phyloP scores from a whole-genome alignment of 2,113 vertebrate species.

The Riparia riparia region DNA sequence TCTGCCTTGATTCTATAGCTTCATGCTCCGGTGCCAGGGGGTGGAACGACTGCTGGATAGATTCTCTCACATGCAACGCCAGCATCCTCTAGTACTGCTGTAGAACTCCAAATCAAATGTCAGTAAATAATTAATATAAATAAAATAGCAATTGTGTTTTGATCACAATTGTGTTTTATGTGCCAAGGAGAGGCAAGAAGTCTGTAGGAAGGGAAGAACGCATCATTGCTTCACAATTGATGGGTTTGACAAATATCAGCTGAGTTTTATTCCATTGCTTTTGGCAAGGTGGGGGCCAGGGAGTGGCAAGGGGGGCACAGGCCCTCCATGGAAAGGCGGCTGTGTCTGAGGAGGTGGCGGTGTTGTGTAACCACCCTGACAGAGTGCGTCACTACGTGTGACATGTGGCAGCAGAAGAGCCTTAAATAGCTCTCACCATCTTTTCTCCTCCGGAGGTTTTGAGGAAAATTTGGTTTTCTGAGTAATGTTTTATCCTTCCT shows the following conservation, averaged over 20 bases:
- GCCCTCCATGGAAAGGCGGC: background rate
- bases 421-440: slow-evolving; percentile 60
- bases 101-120: background rate
- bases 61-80: background rate
- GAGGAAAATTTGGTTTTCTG: slow-evolving; percentile 55
- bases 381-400: slow-evolving; percentile 55
- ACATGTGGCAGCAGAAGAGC: slow-evolving; percentile 61
- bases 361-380: slow-evolving; percentile 60
- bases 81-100: background rate
- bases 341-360: slow-evolving; percentile 27
- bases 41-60: background rate
- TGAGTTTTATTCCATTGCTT: background rate
- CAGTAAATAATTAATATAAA: slow-evolving; percentile 30
- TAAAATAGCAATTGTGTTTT: background rate
- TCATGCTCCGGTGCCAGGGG: background rate
- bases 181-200: background rate
- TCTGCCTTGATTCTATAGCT: background rate
- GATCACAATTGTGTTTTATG: background rate
- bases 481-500: slow-evolving; percentile 39
- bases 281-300: background rate
- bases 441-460: slow-evolving; percentile 51
- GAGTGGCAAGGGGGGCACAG: background rate
- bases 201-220: background rate
- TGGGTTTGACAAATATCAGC: background rate
- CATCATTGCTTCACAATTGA: background rate